phyloP scores from a whole-genome alignment of 64 coral and sea anemone species.

The Pachyseris speciosa region DNA sequence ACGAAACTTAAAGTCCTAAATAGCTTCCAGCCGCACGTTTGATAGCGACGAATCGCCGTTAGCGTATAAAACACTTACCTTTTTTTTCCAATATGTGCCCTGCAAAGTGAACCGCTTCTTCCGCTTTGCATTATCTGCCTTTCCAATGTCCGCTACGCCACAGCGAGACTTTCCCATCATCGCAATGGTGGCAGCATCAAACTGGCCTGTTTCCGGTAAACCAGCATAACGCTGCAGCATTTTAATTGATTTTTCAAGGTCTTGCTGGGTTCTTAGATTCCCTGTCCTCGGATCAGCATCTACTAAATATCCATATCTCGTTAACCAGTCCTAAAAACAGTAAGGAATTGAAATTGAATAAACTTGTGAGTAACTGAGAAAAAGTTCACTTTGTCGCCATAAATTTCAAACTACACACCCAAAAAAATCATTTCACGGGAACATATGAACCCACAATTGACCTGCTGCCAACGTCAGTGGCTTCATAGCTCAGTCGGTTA shows the following conservation, averaged over 20 bases:
- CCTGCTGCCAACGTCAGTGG: too few species aligned
- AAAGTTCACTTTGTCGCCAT: too few species aligned
- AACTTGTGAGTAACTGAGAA: too few species aligned
- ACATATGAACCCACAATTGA: too few species aligned
- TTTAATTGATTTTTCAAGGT: constrained; percentile 34
- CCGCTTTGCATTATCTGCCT: constrained; percentile 42
- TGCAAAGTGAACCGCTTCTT: constrained; percentile 76
- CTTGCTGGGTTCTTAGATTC: constrained; percentile 26
- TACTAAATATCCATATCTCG: constrained; percentile 62
- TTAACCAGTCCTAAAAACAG: constrained; percentile 32
- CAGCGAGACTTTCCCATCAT: constrained; percentile 76
- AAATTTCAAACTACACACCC: too few species aligned
- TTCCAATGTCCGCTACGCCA: constrained; percentile 76
- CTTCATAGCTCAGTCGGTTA: too few species aligned
- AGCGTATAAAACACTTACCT: constrained; percentile 24
- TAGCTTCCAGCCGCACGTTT: not conserved
- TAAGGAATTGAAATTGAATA: not conserved
- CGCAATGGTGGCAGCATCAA: constrained; percentile 67
- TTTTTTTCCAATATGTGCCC: constrained; percentile 88
- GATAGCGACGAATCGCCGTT: not conserved
- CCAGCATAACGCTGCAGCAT: constrained; percentile 81
- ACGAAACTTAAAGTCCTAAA: too few species aligned
- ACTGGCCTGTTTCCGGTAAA: constrained; percentile 67
- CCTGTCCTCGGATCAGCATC: constrained; percentile 14
- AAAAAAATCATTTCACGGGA: too few species aligned